Percentiles rank a stretch among this genome's conserved stretches.
These are phyloP conservation scores for Gymnodraco acuticeps DNA, from an alignment of 2,797 vertebrate genomes.

Conservation along the genomic window DNA sequence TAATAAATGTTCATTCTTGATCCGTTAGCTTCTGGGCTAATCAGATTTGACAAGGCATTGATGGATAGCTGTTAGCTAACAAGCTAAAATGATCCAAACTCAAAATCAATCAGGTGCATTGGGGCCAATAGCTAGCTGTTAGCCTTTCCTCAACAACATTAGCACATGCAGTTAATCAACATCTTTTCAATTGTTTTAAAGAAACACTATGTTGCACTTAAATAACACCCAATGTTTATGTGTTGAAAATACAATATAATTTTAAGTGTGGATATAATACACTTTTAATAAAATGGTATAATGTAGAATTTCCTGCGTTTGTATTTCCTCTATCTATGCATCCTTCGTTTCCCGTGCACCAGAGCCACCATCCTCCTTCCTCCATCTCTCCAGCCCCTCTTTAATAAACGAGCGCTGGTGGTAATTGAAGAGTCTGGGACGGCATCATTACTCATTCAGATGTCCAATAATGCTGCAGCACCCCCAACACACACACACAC, in stretches of 20 bases:
- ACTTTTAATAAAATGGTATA: slow-evolving; percentile 53
- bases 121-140: neutral
- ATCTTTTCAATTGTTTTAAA: neutral
- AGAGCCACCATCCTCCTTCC: slow-evolving; percentile 63
- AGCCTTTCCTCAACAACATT: slow-evolving; percentile 23
- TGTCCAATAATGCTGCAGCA: slow-evolving; percentile 82
- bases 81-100: slow-evolving; percentile 16
- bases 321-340: slow-evolving; percentile 62
- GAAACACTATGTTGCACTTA: neutral
- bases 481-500: slow-evolving; percentile 37
- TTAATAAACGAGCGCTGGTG: slow-evolving; percentile 84
- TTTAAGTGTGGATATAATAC: slow-evolving; percentile 21
- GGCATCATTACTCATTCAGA: slow-evolving; percentile 86
- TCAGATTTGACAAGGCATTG: slow-evolving; percentile 24
- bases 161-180: neutral
- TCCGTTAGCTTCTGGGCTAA: slow-evolving; percentile 24
- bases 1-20: slow-evolving; percentile 22
- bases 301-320: slow-evolving; percentile 63
- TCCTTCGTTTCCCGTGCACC: slow-evolving; percentile 57
- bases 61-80: slow-evolving; percentile 21
- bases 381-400: slow-evolving; percentile 72
- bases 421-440: slow-evolving; percentile 85
- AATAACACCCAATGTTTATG: neutral
- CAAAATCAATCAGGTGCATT: slow-evolving; percentile 41
- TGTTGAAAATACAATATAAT: slow-evolving; percentile 17